Evolutionary conservation across 2,113 vertebrate genomes (phyloP), one percentile per base, ranked within the genome.

Genomic region (Promerops cafer): DNA sequence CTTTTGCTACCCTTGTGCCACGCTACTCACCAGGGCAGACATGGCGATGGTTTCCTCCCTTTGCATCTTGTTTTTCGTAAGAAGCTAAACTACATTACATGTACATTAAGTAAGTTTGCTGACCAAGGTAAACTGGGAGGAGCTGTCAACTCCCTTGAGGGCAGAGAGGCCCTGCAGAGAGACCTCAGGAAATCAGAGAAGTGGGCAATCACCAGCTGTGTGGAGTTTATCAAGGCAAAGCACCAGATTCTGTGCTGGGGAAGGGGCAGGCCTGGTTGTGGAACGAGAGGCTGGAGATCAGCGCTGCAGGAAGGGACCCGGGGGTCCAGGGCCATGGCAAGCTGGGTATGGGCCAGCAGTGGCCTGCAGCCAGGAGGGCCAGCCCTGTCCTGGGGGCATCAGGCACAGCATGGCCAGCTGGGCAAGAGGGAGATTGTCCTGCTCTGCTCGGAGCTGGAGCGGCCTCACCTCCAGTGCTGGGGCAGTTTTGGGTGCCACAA

Each of bases 361-460:
- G 42, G 11, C 18, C 52, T 57, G 77, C 19, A 47, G n/a, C 42
- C 42, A 21, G 47, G 24, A 35, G 37, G 24, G 19, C 22, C 64
- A 49, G 6, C n/a, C 22, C 17, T 57, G 42, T 33, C 28, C 42
- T 33, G 42, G 28, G n/a, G 7, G 21, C 61, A 54, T 31, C 40
- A 13, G 40, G 33, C 61, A 5, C 31, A 28, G 35, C 30, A 16
- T 42, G 1, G 0, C 30, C 30, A n/a, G 49, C 60, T 0, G 0
- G 50, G 40, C 21, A 12, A 45, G 40, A n/a, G 8, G 56, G 63
- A 40, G 22, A 56, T 27, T 66, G 40, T 33, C 22, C n/a, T 0
- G 1, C 50, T 56, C 27, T 66, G 63, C 27, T 27, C 42, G 27
- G 42, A 5, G 9, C 42, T 68, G 52, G 63, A 1, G 22, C 1